A percentile compares a stretch with the other conserved stretches of the same genome.
Evolutionary conservation across 2,797 vertebrate species (phyloP).

Genomic region (Anas acuta): DNA sequence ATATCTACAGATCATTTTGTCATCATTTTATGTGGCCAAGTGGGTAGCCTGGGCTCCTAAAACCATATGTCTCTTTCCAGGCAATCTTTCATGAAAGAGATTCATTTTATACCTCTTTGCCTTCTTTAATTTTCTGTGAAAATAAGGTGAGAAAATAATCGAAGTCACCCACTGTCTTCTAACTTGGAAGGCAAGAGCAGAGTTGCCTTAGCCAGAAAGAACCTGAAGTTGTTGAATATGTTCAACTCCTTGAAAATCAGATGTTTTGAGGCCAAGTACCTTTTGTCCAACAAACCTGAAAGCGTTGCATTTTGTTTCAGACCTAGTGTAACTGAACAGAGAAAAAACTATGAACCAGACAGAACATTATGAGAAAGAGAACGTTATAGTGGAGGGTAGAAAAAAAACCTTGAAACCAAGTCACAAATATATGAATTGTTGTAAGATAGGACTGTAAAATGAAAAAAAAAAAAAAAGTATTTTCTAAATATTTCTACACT

Average conservation of each 20-base stretch:
- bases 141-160: not conserved
- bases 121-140: not conserved
- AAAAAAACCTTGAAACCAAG: not conserved
- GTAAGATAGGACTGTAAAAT: not conserved
- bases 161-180: not conserved
- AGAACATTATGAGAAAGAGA: not conserved
- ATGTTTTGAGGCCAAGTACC: not conserved
- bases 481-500: not conserved
- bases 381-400: not conserved
- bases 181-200: not conserved
- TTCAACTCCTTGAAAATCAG: not conserved
- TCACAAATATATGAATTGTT: not conserved
- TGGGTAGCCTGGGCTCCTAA: not conserved
- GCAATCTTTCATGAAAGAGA: not conserved
- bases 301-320: not conserved
- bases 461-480: not conserved
- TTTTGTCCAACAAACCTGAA: not conserved
- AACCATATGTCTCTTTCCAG: not conserved
- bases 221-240: not conserved
- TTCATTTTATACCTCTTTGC: not conserved
- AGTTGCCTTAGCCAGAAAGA: not conserved
- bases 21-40: not conserved
- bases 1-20: not conserved
- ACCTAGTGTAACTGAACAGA: not conserved
- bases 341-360: not conserved